Base-by-base conservation (phyloP, 2,888 invertebrate genomes). In the Nowickia ferox region DNA sequence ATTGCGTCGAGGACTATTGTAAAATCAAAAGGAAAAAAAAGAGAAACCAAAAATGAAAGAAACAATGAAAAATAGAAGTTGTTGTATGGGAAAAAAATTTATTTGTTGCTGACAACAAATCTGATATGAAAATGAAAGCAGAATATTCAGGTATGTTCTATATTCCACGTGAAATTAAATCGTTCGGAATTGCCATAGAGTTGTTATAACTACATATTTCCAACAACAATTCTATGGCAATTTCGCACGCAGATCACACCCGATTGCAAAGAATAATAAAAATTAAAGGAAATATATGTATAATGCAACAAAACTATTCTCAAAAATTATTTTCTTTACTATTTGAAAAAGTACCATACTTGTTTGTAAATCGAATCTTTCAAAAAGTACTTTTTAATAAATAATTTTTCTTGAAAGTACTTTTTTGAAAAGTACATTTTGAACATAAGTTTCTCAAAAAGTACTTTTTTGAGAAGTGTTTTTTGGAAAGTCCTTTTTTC, bases 1-100 rank as follows among this genome's bases (percentile, higher is more conserved):
- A 89, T 84, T 90, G 89, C 55, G 88, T 87, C 38, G 91, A 91
- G 4, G 88, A 87, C 89, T 92, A 78, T 79, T 61, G 55, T 46
- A 63, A 46, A 44, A 17, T 8, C 11, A 74, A 59, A 77, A 83
- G 65, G 69, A 68, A 53, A 59, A 53, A 59, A 79, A 59, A 59
- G 61, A 68, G 57, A n/a, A 30, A 30, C 30, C 42, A 59, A 51
- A 68, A 38, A 42, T 9, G 51, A 57, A 48, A 17, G 3, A 53
- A 71, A 66, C 9, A 68, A 48, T 48, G 11, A 44, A 72, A 75
- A 75, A 72, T 55, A 51, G 44, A 15, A 59, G 22, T 44, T 84
- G 51, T 63, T 51, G 17, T 48, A 17, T 61, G 11, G 42, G 61
- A 42, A 17, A 4, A 19, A 22, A 55, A 59, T n/a, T 38, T 48